Evolutionary conservation across 2,797 vertebrate genomes (phyloP).

Genomic region (Urocyon cinereoargenteus): DNA sequence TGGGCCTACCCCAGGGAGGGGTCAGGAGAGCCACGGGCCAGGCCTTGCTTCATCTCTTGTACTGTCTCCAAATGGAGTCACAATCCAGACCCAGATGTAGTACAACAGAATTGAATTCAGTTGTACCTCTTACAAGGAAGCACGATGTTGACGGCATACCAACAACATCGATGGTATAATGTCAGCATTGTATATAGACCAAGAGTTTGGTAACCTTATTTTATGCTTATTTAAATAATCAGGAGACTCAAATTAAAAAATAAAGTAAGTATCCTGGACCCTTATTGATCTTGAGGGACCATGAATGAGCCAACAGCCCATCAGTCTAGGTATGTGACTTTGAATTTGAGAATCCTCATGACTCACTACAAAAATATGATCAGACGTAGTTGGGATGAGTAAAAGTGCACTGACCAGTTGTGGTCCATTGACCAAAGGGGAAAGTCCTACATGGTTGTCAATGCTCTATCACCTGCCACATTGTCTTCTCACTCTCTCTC

Average conservation of each 20-base stretch:
- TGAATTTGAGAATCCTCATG: not conserved
- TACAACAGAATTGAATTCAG: not conserved
- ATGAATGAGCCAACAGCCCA: not conserved
- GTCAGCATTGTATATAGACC: not conserved
- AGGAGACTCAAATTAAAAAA: not conserved
- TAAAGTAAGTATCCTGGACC: not conserved
- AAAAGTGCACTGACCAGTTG: not conserved
- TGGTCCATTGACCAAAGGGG: not conserved
- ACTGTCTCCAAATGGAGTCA: not conserved
- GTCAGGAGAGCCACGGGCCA: not conserved
- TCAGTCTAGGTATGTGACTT: not conserved
- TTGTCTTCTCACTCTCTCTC: not conserved
- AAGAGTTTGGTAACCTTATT: not conserved
- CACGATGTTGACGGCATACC: not conserved
- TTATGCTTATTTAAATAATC: not conserved
- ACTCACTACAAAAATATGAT: not conserved
- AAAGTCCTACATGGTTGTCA: not conserved
- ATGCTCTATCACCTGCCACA: not conserved
- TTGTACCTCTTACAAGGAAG: not conserved
- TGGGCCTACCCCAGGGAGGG: not conserved
- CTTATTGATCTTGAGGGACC: not conserved
- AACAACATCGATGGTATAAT: not conserved
- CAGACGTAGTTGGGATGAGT: not conserved
- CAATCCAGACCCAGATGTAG: not conserved
- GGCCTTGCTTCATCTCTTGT: not conserved